Base-by-base conservation (phyloP, 2,797 vertebrate genomes). In the Philypnodon macrostomus region DNA sequence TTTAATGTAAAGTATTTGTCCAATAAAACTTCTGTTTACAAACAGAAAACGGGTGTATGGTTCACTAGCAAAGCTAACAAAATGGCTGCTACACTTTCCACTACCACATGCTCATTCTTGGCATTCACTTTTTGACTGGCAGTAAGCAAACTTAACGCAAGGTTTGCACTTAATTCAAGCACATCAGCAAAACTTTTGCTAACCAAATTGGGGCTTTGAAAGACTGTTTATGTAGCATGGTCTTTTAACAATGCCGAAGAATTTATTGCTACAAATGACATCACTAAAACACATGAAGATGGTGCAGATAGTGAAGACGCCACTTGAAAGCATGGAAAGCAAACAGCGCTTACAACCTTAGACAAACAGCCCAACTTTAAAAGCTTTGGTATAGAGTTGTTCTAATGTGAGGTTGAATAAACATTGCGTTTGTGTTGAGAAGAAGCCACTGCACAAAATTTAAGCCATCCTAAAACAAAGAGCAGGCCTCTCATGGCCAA, bases 401-500 rank as follows among this genome's bases (percentile, higher is more conserved):
- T 35, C 29, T 33, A 47, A 51, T 5, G 11, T 13, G 14, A 32
- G 31, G 21, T 39, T 24, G 16, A 9, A 30, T 62, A 50, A 62
- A 67, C 37, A 44, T 21, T 44, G 14, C 5, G 58, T 29, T 21
- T 1, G 16, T 4, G 37, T 38, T 49, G 46, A 26, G 33, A 62
- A 48, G 42, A 53, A 37, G 53, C 54, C 17, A 19, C 30, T 11
- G 23, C 33, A 40, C 33, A 40, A 65, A 55, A 32, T 46, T 13
- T 10, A 18, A 62, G 8, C 37, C 53, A 68, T 49, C 29, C 44
- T 15, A 17, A 69, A 63, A 71, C 37, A 72, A 69, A 63, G 56
- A 44, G 48, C 10, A 2, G 55, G 41, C 58, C 56, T 68, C 68
- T 51, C 45, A 39, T 4, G 47, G 50, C 63, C 70, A 85, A 83